Conservation (phyloP, 2,888 invertebrate genomes). For the Nezara viridula region DNA sequence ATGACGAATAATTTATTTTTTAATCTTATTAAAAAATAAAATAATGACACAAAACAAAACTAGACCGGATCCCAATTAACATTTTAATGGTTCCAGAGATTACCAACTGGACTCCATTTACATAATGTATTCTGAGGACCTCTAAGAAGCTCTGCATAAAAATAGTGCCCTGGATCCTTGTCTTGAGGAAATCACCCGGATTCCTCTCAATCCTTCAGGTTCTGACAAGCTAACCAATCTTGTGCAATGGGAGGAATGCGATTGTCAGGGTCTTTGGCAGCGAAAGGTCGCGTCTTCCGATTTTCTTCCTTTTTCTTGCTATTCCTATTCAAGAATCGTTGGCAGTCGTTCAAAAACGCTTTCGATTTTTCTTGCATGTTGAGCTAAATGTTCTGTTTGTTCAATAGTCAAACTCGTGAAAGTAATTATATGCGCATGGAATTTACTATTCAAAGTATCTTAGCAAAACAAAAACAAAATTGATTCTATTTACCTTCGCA, state of each 20-base stretch:
- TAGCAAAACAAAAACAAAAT: no score
- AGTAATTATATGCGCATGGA: neutral
- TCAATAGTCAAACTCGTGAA: neutral
- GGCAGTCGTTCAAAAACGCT: neutral
- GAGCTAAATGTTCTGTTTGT: neutral
- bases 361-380: neutral
- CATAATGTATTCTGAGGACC: conserved; percentile 3
- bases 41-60: conserved; percentile 3
- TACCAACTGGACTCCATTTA: conserved; percentile 3
- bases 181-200: neutral
- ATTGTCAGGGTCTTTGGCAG: neutral
- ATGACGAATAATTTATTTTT: conserved; percentile 8
- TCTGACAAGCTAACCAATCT: neutral
- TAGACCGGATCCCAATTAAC: conserved; percentile 24
- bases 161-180: conserved; percentile 14
- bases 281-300: neutral
- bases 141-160: neutral
- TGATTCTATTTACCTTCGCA: no score
- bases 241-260: neutral
- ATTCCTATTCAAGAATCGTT: neutral
- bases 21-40: conserved; percentile 28
- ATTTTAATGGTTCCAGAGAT: neutral
- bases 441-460: neutral
- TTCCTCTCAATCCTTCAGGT: neutral
- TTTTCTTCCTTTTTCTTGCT: neutral